Conservation (phyloP, 2,797 vertebrate genomes). For the Typhlichthys eigenmanni region DNA sequence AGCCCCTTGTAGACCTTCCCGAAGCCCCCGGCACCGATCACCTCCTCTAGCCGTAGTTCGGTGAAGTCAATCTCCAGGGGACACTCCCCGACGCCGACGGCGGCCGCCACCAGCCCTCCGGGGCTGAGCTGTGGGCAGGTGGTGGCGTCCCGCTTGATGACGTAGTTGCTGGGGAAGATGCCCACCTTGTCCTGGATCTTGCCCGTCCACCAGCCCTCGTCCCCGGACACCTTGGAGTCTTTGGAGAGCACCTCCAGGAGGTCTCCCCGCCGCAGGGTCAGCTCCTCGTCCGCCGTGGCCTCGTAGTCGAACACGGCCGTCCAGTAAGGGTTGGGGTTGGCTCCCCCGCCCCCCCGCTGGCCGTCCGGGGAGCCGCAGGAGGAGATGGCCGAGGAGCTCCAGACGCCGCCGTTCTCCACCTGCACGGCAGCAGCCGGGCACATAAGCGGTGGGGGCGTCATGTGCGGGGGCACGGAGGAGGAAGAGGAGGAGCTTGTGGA, state of each 20-base stretch:
- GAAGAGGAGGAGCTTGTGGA: constrained; percentile 61
- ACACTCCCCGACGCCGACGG: constrained; percentile 69
- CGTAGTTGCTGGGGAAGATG: constrained; percentile 91
- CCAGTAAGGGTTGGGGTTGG: constrained; percentile 80
- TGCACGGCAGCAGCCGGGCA: constrained; percentile 52
- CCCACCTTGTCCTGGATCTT: constrained; percentile 90
- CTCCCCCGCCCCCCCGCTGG: constrained; percentile 62
- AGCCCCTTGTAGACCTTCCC: constrained; percentile 89
- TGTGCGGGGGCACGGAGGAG: constrained; percentile 58
- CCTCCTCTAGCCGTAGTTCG: constrained; percentile 86
- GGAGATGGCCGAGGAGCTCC: constrained; percentile 75
- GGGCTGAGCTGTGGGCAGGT: constrained; percentile 72
- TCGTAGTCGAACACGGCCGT: constrained; percentile 92
- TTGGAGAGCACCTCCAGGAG: constrained; percentile 89
- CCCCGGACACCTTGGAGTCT: constrained; percentile 90
- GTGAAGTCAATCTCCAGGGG: constrained; percentile 87
- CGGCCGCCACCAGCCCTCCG: constrained; percentile 67
- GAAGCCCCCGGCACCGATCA: constrained; percentile 91
- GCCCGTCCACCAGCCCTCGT: constrained; percentile 95
- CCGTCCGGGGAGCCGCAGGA: constrained; percentile 74
- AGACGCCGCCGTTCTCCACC: constrained; percentile 78
- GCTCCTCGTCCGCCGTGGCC: constrained; percentile 88
- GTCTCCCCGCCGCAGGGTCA: constrained; percentile 87
- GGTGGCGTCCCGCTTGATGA: constrained; percentile 75
- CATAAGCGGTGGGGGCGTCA: constrained; percentile 67